Evolutionary conservation across 2,888 invertebrate genomes (phyloP).

Genomic region (Acheta domesticus): DNA sequence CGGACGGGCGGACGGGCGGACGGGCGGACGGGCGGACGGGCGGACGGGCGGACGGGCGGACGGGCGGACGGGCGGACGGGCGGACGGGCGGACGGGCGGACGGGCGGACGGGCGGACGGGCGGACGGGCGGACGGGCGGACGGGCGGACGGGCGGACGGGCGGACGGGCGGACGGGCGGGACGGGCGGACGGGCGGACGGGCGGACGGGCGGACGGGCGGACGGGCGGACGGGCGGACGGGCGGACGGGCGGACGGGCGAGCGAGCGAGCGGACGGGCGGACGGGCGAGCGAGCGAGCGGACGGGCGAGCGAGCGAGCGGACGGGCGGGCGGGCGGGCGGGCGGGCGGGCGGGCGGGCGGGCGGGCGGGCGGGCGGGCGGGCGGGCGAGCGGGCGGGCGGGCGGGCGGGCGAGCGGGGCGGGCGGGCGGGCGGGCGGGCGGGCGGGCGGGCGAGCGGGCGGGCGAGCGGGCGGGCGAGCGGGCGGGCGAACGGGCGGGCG

Average conservation of each 20-base stretch:
- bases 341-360: not conserved
- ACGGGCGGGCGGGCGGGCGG: not conserved
- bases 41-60: not conserved
- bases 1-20: not conserved
- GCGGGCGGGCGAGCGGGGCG: not conserved
- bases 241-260: not conserved
- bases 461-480: not conserved
- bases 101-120: not conserved
- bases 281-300: not conserved
- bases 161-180: not conserved
- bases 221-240: not conserved
- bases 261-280: not conserved
- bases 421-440: not conserved
- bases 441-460: not conserved
- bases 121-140: not conserved
- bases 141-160: not conserved
- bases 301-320: not conserved
- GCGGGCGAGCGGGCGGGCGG: not conserved
- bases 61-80: not conserved
- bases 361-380: not conserved
- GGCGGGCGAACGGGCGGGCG: not conserved
- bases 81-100: not conserved
- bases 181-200: not conserved
- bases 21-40: not conserved
- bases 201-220: not conserved